Evolutionary conservation across 2,113 vertebrate genomes (phyloP).

Genomic region (Microtus oregoni): DNA sequence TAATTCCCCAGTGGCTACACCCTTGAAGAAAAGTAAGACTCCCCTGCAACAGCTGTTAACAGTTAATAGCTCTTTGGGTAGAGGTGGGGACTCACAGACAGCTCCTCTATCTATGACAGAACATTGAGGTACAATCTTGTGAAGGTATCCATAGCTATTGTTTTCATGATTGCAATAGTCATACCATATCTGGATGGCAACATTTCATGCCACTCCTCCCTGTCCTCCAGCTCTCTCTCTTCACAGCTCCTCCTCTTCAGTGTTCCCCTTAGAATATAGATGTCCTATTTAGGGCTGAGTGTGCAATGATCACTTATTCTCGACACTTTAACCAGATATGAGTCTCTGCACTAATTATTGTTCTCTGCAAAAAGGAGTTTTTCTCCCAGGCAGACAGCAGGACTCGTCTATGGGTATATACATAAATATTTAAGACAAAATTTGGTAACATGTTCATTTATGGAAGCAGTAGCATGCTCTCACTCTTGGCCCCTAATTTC

Average conservation of each 20-base stretch:
- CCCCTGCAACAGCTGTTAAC: background rate
- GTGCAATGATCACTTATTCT: background rate
- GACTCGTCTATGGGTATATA: background rate
- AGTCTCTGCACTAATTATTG: background rate
- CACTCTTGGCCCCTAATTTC: background rate
- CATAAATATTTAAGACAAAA: background rate
- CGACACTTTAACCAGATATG: background rate
- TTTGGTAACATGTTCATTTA: no score
- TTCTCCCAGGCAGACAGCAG: background rate
- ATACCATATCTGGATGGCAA: background rate
- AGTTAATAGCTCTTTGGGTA: background rate
- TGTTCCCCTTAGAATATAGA: no score
- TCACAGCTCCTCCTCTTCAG: background rate
- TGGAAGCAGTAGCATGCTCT: no score
- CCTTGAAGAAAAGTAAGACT: background rate
- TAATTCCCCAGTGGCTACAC: background rate
- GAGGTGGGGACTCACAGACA: background rate
- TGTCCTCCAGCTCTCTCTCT: no score
- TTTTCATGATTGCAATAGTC: background rate
- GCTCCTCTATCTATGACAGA: background rate
- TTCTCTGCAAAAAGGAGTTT: background rate
- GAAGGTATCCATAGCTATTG: background rate
- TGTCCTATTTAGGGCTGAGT: no score
- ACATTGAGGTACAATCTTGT: no score
- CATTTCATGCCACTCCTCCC: no score